Percentiles rank a stretch among this genome's conserved stretches.
phyloP scores from a whole-genome alignment of 1,140 invertebrate species.

The Heliothis subflexa region DNA sequence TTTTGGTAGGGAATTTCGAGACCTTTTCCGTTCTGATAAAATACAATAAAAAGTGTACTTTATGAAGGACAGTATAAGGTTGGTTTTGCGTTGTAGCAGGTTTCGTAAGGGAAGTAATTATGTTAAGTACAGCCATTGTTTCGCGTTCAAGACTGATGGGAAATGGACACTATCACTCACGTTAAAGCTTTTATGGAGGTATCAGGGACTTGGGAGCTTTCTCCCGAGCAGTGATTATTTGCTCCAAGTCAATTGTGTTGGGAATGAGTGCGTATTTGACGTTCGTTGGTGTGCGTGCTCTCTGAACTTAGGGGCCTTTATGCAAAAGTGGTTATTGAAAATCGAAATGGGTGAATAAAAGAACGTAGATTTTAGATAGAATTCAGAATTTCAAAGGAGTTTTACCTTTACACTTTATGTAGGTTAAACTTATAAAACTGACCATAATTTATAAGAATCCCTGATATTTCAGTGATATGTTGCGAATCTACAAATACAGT shows the following conservation, averaged over 20 bases:
- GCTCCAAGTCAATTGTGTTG: background rate
- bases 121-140: conserved; percentile 45
- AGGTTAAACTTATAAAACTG: too few relatives aligned
- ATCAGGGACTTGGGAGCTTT: conserved; percentile 35
- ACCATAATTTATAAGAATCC: too few relatives aligned
- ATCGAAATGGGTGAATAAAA: too few relatives aligned
- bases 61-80: background rate
- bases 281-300: background rate
- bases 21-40: background rate
- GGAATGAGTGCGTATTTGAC: background rate
- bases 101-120: conserved; percentile 35
- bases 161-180: conserved; percentile 44
- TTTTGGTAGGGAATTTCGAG: conserved; percentile 21
- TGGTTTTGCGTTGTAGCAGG: background rate
- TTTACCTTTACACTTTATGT: too few relatives aligned
- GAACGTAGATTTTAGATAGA: too few relatives aligned
- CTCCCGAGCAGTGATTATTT: conserved; percentile 15
- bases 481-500: background rate
- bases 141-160: conserved; percentile 26
- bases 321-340: too few relatives aligned
- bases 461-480: too few relatives aligned
- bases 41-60: background rate
- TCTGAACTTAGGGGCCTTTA: background rate
- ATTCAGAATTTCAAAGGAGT: too few relatives aligned
- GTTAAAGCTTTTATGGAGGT: conserved; percentile 40